Evolutionary conservation across 2,113 vertebrate genomes (phyloP), one percentile per base, ranked within the genome.

Genomic region (Nematolebias whitei): DNA sequence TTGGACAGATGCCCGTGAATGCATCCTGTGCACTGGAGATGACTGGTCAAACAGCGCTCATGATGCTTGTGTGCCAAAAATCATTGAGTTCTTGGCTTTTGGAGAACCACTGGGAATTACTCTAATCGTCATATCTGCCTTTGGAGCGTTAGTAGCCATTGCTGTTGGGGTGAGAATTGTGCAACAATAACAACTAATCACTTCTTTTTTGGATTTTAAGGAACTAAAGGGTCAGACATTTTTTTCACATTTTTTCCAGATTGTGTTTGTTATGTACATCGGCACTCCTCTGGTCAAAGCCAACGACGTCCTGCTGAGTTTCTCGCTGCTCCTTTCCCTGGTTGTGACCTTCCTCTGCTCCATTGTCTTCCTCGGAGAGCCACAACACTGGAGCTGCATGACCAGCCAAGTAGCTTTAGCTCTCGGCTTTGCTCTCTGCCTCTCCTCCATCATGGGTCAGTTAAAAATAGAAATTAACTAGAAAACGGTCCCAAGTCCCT

Each of bases 21-120:
- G 94, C 54, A 77, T 90, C 35, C 44, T 88, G 23, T 95, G 94
- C 24, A 51, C 16, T 14, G 90, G 90, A n/a, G 94, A 95, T 44
- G 84, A 93, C 74, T 95, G 93, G 94, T 94, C 94, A 64, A 94
- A 95, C 29, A 60, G 76, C 0, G 87, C 90, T 20, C 93, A 87
- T 39, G 93, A 91, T 0, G 18, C 89, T 62, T 95, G 94, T 40
- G 77, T 94, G 2, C 88, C 88, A 18, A 95, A 95, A 69, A 91
- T 91, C 65, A 94, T 95, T 12, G 94, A 96, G 81, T 96, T 93
- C 79, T 89, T 95, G 32, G 93, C 88, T 59, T 95, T 94, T 6
- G 79, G 90, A 12, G 94, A 96, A 62, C 89, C 94, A 1, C 82
- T 96, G 74, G 95, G 94, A 3, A 94, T 94, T 71, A 93, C 91